Percentiles rank a stretch among this genome's conserved stretches.
Conservation (phyloP, 2,113 vertebrate species). For the Lamprotornis superbus region DNA sequence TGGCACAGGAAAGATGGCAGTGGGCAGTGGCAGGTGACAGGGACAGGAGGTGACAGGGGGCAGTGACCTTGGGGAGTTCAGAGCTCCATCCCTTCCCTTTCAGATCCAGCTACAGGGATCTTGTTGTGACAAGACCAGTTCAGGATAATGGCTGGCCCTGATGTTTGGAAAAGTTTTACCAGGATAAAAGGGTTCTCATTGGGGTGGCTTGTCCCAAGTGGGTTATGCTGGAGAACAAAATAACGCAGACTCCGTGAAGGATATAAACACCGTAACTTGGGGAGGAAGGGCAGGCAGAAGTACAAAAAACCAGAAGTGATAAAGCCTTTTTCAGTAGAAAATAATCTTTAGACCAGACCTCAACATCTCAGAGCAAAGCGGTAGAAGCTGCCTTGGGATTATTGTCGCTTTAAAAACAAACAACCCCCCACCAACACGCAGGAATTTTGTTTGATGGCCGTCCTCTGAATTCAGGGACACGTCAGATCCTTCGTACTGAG, state of each 20-base stretch:
- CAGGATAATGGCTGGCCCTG: too few relatives aligned
- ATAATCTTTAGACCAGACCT: not conserved
- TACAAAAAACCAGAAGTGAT: not conserved
- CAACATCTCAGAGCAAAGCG: not conserved
- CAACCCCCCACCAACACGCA: too few relatives aligned
- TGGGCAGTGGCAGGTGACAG: not conserved
- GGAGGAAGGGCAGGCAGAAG: not conserved
- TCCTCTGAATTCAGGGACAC: not conserved
- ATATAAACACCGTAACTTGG: not conserved
- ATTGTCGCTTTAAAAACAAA: not conserved
- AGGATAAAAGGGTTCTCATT: not conserved
- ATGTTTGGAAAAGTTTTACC: not conserved
- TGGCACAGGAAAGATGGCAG: not conserved
- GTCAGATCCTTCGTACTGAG: not conserved
- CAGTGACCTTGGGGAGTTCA: not conserved
- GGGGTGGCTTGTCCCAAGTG: not conserved
- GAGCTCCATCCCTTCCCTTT: not conserved
- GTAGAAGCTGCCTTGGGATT: not conserved
- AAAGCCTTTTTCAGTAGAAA: not conserved
- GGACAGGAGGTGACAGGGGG: not conserved
- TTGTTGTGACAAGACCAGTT: not conserved
- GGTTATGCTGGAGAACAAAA: not conserved
- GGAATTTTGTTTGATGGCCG: not conserved
- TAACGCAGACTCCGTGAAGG: not conserved
- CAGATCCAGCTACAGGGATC: fast-evolving